Percentiles rank a stretch among this genome's conserved stretches.
These are phyloP conservation scores for Mamestra brassicae DNA, from an alignment of 2,888 invertebrate species.

Conservation along the genomic window DNA sequence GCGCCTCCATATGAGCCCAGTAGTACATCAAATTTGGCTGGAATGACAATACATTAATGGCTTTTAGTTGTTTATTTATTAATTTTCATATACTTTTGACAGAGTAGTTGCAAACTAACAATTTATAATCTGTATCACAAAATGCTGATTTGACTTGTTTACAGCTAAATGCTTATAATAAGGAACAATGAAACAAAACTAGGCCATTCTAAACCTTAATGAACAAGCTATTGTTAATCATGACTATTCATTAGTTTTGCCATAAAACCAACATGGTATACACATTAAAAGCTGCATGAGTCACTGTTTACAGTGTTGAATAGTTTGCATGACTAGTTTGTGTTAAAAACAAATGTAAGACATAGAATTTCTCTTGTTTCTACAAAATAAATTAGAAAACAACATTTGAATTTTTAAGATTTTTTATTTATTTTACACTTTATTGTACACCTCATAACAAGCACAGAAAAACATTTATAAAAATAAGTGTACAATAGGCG, in stretches of 20 bases:
- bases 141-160: not conserved
- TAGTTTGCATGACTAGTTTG: not conserved
- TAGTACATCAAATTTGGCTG: constrained; percentile 98
- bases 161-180: not conserved
- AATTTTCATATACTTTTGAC: not conserved
- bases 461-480: too few species aligned
- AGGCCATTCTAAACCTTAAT: not conserved
- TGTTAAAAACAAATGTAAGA: not conserved
- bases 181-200: not conserved
- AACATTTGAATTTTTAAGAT: not conserved
- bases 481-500: too few species aligned
- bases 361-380: not conserved
- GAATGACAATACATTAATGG: constrained; percentile 61
- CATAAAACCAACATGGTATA: not conserved
- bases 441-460: too few species aligned
- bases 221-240: not conserved
- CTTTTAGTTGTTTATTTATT: not conserved
- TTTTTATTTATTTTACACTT: not conserved
- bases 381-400: not conserved
- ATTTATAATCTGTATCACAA: not conserved
- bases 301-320: constrained; percentile 8
- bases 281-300: not conserved
- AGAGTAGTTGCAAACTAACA: not conserved
- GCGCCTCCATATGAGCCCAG: constrained; percentile 96
- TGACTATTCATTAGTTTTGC: not conserved